Evolutionary conservation across 2,888 invertebrate species (phyloP), one percentile per base, ranked within the genome.

Genomic region (Stenolophus ochropezus): DNA sequence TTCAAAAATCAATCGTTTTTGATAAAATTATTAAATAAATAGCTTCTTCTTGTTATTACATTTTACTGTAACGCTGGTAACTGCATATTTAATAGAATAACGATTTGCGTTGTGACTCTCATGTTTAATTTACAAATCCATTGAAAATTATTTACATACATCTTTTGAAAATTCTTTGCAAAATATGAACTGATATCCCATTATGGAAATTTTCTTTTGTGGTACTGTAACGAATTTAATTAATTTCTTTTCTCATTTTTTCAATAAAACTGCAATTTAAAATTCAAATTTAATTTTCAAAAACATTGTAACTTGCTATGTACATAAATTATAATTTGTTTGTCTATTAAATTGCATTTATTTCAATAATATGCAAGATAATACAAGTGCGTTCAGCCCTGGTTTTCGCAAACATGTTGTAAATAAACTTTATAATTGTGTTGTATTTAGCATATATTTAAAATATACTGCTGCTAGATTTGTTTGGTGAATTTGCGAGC

Each of bases 271-370:
- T 14, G 14, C 33, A 71, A 71, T 71, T 71, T 71, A 71, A 71
- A 71, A 18, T 42, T 71, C 20, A 71, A 71, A 71, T 71, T 33
- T 18, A 71, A 71, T 71, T 42, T 42, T 11, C 71, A 33, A 42
- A 42, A 42, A 71, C 71, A 71, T 42, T 42, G 18, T 71, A 42
- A 71, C 20, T 47, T 71, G 47, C 4, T 42, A 71, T 71, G 42
- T 42, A 71, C 47, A 33, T 71, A 71, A 71, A 42, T 71, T 71
- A 47, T 47, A 42, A 25, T 56, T 56, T 56, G 21, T 61, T 61
- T 61, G 25, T 25, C 11, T 61, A 61, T 61, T 56, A 56, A 56
- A 56, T 21, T 56, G 21, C 21, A 20, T 16, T 56, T 25, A 61
- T 61, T 61, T 61, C 61, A 61, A 25, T 61, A 58, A 23, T 58